Base-by-base conservation (phyloP, 2,888 invertebrate genomes). In the Rhaphigaster nebulosa region DNA sequence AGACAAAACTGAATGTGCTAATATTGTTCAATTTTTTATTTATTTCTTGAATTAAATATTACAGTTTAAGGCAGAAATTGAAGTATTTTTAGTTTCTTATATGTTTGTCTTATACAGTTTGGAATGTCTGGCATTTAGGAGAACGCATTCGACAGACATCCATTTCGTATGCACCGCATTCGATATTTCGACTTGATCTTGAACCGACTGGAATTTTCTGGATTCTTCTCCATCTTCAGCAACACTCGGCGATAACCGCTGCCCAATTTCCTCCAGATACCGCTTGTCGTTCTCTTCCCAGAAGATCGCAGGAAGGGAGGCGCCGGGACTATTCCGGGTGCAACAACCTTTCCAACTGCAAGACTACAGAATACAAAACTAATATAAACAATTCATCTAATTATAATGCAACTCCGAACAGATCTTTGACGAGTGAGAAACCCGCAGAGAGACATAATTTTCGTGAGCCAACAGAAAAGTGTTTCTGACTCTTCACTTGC, bases 211-310 rank as follows among this genome's bases (percentile, higher is more conserved):
- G 29, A 65, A 65, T 29, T 29, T 65, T 65, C 65, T 29, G 29
- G 65, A 65, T 65, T 65, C 65, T 65, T 65, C 65, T 18, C 2
- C 65, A 29, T 29, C 65, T 65, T 15, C 65, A 65, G 65, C 29
- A 29, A 65, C 29, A 18, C 65, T n/a, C 29, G 0, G 29, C 15
- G 65, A 65, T 65, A 65, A 65, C 29, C 65, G 29, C 18, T 29
- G 65, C 65, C 65, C 65, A 65, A 65, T 65, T 65, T 65, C 65
- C 15, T 65, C 29, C 65, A 65, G 65, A 65, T 65, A 65, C 65
- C 65, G 65, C 65, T 65, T 65, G 65, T 65, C 65, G 65, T 29
- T 29, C 65, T 29, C 29, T 29, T 29, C 65, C 65, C 15, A 65
- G 29, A 29, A 65, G 29, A 29, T 29, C 65, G 65, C 65, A 65